Evolutionary conservation across 1,140 invertebrate species (phyloP).

Genomic region (Tetragnatha versicolor): DNA sequence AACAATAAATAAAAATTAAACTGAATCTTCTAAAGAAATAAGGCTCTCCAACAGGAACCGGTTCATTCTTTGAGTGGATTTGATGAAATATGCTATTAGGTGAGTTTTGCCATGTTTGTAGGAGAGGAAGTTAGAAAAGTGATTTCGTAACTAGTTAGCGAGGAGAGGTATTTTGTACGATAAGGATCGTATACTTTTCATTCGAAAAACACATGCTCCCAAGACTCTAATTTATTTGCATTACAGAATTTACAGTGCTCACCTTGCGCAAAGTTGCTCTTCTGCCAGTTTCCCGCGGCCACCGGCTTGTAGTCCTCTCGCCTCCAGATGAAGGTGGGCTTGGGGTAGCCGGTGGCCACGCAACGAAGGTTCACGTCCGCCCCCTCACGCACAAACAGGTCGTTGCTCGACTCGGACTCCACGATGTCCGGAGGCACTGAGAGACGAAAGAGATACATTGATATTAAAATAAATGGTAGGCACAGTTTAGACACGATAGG

Average conservation of each 20-base stretch:
- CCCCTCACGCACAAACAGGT: constrained; percentile 88
- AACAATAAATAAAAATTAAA: no score
- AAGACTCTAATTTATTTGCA: no score
- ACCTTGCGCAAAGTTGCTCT: constrained; percentile 39
- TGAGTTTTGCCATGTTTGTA: no score
- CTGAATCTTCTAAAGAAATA: no score
- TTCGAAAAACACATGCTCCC: no score
- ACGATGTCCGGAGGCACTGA: constrained; percentile 91
- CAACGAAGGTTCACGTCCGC: constrained; percentile 87
- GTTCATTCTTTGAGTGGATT: no score
- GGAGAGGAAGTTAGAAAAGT: no score
- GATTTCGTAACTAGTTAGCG: no score
- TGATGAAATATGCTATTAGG: no score
- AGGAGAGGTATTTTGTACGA: background rate
- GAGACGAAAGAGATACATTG: background rate
- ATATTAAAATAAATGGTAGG: background rate
- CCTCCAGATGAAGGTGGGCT: constrained; percentile 88
- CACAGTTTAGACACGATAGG: background rate
- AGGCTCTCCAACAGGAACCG: no score
- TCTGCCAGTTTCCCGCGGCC: constrained; percentile 60
- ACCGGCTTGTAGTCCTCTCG: constrained; percentile 85
- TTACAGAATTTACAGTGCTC: no score
- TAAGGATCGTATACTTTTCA: background rate
- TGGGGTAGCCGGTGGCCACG: constrained; percentile 86
- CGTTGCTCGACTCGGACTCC: constrained; percentile 85